A percentile compares a stretch with the other conserved stretches of the same genome.
Evolutionary conservation across 2,888 invertebrate genomes (phyloP).

Genomic region (Bruchidius siliquastri): DNA sequence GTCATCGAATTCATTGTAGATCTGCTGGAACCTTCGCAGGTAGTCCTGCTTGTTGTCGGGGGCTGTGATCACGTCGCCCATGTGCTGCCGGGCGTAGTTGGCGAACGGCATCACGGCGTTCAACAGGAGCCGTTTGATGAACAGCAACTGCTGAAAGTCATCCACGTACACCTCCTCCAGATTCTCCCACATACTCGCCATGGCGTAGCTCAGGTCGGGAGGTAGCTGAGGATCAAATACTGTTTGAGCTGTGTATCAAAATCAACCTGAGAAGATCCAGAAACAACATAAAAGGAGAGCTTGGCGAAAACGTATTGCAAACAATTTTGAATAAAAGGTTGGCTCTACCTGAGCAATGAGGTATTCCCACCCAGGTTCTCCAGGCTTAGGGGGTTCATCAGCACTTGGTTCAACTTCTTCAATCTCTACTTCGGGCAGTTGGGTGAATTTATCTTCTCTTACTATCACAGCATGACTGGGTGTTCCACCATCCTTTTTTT

Average conservation of each 20-base stretch:
- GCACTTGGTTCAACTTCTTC: conserved; percentile 20
- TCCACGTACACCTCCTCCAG: conserved; percentile 47
- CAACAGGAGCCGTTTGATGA: conserved; percentile 54
- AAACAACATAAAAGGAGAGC: no score
- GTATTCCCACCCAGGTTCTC: conserved; percentile 44
- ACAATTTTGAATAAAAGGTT: no score
- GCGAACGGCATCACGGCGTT: conserved; percentile 56
- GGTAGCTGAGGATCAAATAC: conserved; percentile 26
- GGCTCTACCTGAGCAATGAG: conserved; percentile 12
- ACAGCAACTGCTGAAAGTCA: conserved; percentile 53
- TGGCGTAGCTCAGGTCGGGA: conserved; percentile 29
- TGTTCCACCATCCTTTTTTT: not conserved
- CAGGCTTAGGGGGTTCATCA: conserved; percentile 29
- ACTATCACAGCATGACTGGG: conserved; percentile 19
- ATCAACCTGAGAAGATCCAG: no score
- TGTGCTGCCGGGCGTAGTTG: conserved; percentile 52
- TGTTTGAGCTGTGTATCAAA: no score
- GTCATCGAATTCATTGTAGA: conserved; percentile 57
- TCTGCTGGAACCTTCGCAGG: conserved; percentile 54
- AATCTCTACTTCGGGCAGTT: conserved; percentile 33
- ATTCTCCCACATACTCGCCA: conserved; percentile 48
- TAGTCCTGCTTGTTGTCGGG: conserved; percentile 57
- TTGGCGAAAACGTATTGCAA: no score
- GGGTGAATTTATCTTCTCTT: conserved; percentile 36
- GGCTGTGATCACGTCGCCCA: conserved; percentile 52